phyloP scores from a whole-genome alignment of 2,113 vertebrate species.

The Peucedramus taeniatus region DNA sequence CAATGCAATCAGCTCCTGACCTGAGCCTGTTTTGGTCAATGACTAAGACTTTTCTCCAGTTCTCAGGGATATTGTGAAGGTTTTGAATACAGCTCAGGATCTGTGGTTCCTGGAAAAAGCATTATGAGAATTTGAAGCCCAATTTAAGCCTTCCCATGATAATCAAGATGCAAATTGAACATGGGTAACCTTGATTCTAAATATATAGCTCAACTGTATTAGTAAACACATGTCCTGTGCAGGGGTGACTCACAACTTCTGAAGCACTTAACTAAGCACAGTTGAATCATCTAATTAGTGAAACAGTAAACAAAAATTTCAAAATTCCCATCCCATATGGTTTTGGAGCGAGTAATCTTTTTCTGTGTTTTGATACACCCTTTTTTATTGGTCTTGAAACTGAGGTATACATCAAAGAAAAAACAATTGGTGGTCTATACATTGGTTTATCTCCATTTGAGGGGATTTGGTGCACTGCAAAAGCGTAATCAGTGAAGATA shows the following conservation, averaged over 20 bases:
- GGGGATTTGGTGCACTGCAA: not conserved
- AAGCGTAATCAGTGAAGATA: not conserved
- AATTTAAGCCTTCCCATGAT: not conserved
- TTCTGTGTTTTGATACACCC: not conserved
- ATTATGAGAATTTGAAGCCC: not conserved
- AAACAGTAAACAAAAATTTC: constrained; percentile 21
- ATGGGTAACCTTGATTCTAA: constrained; percentile 20
- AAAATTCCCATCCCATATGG: not conserved
- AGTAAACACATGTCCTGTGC: constrained; percentile 17
- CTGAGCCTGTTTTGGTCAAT: not conserved
- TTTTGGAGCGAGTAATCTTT: not conserved
- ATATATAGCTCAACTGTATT: not conserved
- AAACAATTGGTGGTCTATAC: not conserved
- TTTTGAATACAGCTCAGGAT: not conserved
- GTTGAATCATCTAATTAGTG: constrained; percentile 30
- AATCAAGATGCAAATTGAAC: not conserved
- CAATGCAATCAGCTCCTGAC: not conserved
- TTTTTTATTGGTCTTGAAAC: not conserved
- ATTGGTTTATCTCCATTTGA: not conserved
- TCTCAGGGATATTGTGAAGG: not conserved
- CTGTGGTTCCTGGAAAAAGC: not conserved
- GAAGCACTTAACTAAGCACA: constrained; percentile 27
- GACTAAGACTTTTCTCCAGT: not conserved
- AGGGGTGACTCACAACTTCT: constrained; percentile 17
- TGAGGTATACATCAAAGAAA: not conserved